A percentile compares a stretch with the other conserved stretches of the same genome.
phyloP scores from a whole-genome alignment of 2,888 invertebrate species.

The Azorinus chamasolen region DNA sequence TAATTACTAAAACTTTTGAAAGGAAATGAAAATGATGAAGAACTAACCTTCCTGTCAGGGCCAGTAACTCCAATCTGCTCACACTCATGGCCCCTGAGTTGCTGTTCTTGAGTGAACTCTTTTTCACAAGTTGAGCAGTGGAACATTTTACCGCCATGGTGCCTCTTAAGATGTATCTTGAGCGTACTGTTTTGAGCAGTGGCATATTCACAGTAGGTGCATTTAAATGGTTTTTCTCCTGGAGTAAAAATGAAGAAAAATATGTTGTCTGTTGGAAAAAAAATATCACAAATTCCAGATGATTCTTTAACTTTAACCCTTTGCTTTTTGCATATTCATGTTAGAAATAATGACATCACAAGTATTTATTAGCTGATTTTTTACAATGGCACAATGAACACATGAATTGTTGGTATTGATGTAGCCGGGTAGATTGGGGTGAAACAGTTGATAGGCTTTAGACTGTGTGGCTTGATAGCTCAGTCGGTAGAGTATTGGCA shows the following conservation, averaged over 20 bases:
- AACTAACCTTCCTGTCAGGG: neutral
- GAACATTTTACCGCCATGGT: conserved; percentile 78
- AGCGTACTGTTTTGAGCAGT: conserved; percentile 86
- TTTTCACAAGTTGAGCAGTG: conserved; percentile 67
- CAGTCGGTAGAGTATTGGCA: too few species aligned
- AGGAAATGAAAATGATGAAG: too few species aligned
- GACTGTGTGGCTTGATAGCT: too few species aligned
- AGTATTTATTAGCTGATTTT: too few species aligned
- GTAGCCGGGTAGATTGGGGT: too few species aligned
- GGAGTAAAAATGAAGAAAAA: conserved; percentile 8
- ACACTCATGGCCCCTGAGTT: conserved; percentile 61
- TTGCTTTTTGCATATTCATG: too few species aligned
- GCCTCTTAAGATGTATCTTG: conserved; percentile 85
- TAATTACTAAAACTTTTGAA: too few species aligned
- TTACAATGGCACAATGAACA: too few species aligned
- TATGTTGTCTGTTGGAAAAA: neutral
- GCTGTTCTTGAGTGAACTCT: conserved; percentile 64
- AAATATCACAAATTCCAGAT: neutral
- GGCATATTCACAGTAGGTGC: conserved; percentile 85
- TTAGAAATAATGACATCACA: too few species aligned
- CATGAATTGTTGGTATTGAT: too few species aligned
- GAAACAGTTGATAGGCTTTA: too few species aligned
- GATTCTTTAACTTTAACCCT: too few species aligned
- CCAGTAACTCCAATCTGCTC: conserved; percentile 33
- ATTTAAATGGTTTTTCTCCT: conserved; percentile 86